These are phyloP conservation scores for Azorinus chamasolen DNA, from an alignment of 2,888 invertebrate genomes.

Conservation along the genomic window DNA sequence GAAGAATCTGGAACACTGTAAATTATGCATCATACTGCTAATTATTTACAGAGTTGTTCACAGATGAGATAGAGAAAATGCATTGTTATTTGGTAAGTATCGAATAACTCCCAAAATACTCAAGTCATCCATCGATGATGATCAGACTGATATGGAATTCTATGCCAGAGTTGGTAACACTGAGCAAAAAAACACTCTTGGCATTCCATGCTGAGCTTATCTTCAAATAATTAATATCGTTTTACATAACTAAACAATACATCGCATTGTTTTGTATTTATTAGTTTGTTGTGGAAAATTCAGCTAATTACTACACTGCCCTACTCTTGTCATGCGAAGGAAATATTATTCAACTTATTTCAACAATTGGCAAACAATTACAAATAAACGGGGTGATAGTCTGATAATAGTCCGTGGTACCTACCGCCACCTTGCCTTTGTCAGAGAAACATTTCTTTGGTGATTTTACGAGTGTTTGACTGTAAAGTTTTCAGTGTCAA, in stretches of 20 bases:
- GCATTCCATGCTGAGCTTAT: conserved; percentile 38
- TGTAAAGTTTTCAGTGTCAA: conserved; percentile 35
- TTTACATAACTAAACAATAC: conserved; percentile 43
- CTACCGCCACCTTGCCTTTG: conserved; percentile 34
- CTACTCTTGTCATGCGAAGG: conserved; percentile 51
- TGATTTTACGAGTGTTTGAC: conserved; percentile 50
- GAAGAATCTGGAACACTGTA: too few species aligned
- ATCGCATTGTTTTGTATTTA: conserved; percentile 39
- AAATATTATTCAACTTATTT: conserved; percentile 52
- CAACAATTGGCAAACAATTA: conserved; percentile 59
- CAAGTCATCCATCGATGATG: conserved; percentile 30
- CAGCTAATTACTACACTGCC: conserved; percentile 35
- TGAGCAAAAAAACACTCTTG: conserved; percentile 10
- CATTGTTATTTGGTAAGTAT: not conserved
- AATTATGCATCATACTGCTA: too few species aligned
- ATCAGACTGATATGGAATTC: conserved; percentile 37
- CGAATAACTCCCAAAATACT: conserved; percentile 2
- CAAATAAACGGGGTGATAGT: conserved; percentile 50
- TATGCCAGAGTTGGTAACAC: conserved; percentile 6
- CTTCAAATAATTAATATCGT: conserved; percentile 37
- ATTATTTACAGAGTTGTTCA: too few species aligned
- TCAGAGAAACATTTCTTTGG: conserved; percentile 24
- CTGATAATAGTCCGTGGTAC: conserved; percentile 27
- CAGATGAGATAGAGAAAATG: too few species aligned
- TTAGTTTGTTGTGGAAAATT: conserved; percentile 47